Evolutionary conservation across 2,113 vertebrate species (phyloP), one percentile per base, ranked within the genome.

Genomic region (Clinocottus analis): DNA sequence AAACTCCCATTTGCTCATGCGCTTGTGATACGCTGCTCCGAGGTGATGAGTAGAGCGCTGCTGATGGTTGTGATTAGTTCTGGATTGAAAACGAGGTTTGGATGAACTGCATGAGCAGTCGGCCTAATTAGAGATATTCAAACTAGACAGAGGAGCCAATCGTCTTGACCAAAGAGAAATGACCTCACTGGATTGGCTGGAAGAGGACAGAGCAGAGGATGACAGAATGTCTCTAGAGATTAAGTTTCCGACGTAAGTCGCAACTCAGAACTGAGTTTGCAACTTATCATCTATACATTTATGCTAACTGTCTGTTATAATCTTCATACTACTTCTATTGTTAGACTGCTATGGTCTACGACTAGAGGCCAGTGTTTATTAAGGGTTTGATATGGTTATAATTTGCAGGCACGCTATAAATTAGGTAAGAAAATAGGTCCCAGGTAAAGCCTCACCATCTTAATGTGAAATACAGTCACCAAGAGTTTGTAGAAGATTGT

Each of bases 1-100:
- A 77, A 74, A 88, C 89, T 89, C 88, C 86, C 88, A 89, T 89
- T 82, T 70, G 72, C 77, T 86, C 87, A 88, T 89, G 82, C 81
- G 72, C 67, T 58, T 66, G 56, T 58, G 79, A 87, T 79, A 51
- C 9, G 13, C 58, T n/a, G 66, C 83, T 80, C 47, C 68, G 73
- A 23, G 7, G 79, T 58, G 77, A 81, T 67, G 81, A 84, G 83
- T 53, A 43, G 69, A 82, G 75, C 39, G 60, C 78, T 74, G 85
- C 82, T 87, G 85, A 92, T 92, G 90, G 84, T 90, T 88, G 75
- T 84, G 85, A 92, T 94, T 92, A 93, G 85, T 77, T 86, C 84
- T 91, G 91, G 88, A 89, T 60, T 65, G 74, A 79, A 71, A 79
- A 80, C 49, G 33, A 81, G 70, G 58, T 75, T 79, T 84, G 81